Conservation (phyloP, 2,888 invertebrate genomes). For the Cheilosia grossa region DNA sequence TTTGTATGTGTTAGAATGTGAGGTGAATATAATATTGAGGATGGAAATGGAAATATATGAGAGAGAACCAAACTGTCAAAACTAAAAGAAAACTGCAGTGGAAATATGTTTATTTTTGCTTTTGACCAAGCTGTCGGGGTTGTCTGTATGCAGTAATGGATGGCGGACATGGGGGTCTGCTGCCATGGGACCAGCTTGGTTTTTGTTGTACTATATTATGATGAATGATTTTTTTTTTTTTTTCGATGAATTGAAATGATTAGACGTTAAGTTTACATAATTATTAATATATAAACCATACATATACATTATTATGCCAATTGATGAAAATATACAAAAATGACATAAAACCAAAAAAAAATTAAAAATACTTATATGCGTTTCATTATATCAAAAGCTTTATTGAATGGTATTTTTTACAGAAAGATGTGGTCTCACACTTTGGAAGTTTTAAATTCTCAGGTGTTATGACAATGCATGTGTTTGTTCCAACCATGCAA, state of each 20-base stretch:
- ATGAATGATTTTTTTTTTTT: conserved; percentile 64
- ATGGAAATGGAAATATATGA: conserved; percentile 40
- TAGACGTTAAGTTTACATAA: conserved; percentile 62
- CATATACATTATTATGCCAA: conserved; percentile 71
- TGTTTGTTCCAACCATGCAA: too few relatives aligned
- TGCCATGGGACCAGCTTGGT: conserved; percentile 15
- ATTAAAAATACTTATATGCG: too few relatives aligned
- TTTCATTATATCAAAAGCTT: too few relatives aligned
- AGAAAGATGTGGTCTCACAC: too few relatives aligned
- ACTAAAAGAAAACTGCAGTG: conserved; percentile 36
- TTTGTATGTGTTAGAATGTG: conserved; percentile 57
- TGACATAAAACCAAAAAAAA: conserved; percentile 67
- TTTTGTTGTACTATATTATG: conserved; percentile 60
- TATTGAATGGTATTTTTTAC: too few relatives aligned
- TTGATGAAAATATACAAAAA: conserved; percentile 73
- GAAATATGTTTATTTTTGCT: conserved; percentile 49
- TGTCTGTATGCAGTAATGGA: neutral
- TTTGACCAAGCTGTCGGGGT: conserved; percentile 37
- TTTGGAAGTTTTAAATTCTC: too few relatives aligned
- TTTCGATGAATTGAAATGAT: conserved; percentile 61
- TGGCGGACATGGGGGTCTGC: conserved; percentile 1
- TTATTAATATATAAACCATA: conserved; percentile 70
- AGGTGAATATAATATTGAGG: conserved; percentile 37
- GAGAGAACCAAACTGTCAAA: conserved; percentile 68
- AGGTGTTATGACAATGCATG: too few relatives aligned